Evolutionary conservation across 2,888 invertebrate species (phyloP).

Genomic region (Oxystoma pomonae): DNA sequence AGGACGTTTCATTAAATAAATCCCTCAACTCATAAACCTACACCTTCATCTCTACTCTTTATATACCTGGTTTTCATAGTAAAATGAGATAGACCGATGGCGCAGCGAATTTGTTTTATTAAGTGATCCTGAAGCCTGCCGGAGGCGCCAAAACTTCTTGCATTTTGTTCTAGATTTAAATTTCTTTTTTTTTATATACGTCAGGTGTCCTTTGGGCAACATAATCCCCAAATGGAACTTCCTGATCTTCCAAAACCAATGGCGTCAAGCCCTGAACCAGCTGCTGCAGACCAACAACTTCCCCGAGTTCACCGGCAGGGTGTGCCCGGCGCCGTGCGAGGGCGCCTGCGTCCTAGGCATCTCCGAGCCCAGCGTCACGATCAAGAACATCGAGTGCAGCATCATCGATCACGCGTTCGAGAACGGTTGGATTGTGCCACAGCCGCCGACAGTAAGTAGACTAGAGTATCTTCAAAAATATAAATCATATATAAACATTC

Average conservation of each 20-base stretch:
- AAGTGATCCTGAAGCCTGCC: too few species aligned
- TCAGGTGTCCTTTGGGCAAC: constrained; percentile 87
- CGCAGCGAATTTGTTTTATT: too few species aligned
- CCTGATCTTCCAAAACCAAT: constrained; percentile 88
- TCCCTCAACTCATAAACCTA: too few species aligned
- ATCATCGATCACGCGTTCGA: constrained; percentile 98
- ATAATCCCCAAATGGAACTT: constrained; percentile 99
- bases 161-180: not conserved
- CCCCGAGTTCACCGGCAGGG: constrained; percentile 68
- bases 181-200: not conserved
- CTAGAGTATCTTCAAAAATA: too few species aligned
- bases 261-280: constrained; percentile 90
- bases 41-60: too few species aligned
- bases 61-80: too few species aligned
- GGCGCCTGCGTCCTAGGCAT: constrained; percentile 90
- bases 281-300: constrained; percentile 98
- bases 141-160: too few species aligned
- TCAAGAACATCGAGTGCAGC: constrained; percentile 98
- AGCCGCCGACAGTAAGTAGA: constrained; percentile 14
- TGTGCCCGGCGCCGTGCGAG: constrained; percentile 97
- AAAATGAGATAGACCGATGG: too few species aligned
- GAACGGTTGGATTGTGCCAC: constrained; percentile 69
- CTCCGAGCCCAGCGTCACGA: constrained; percentile 94
- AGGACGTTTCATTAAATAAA: too few species aligned
- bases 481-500: too few species aligned